phyloP scores from a whole-genome alignment of 53 echinoderm and acorn worm genomes.

The Mesocentrotus franciscanus region DNA sequence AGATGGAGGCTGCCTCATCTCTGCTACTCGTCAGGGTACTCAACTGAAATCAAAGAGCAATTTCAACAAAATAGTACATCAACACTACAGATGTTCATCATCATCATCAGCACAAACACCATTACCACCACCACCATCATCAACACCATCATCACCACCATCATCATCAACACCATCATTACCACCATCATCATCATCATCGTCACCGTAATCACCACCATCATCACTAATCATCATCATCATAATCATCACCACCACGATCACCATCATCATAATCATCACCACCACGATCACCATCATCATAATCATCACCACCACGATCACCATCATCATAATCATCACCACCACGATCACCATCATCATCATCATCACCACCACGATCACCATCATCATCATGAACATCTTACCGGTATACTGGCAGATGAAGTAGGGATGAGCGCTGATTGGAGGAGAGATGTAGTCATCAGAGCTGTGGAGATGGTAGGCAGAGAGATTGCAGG shows the following conservation, averaged over 20 bases:
- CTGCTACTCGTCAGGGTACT: conserved; percentile 36
- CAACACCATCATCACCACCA: background rate
- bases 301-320: background rate
- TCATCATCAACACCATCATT: background rate
- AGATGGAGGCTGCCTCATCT: conserved; percentile 54
- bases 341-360: background rate
- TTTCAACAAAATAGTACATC: too few relatives aligned
- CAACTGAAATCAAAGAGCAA: background rate
- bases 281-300: background rate
- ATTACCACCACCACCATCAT: background rate
- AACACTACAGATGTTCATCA: background rate
- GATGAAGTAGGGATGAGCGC: background rate
- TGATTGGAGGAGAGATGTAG: conserved; percentile 32
- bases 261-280: background rate
- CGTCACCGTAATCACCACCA: background rate
- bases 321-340: background rate
- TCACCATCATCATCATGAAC: too few relatives aligned
- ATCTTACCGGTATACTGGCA: conserved; percentile 27
- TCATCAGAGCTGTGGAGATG: conserved; percentile 30
- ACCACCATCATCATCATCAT: background rate
- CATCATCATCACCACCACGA: background rate
- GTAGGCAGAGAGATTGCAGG: conserved; percentile 12
- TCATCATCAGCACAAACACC: background rate
- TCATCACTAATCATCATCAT: background rate
- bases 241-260: background rate